phyloP scores from a whole-genome alignment of 1,140 invertebrate species.

The Andrena cerasifolii region DNA sequence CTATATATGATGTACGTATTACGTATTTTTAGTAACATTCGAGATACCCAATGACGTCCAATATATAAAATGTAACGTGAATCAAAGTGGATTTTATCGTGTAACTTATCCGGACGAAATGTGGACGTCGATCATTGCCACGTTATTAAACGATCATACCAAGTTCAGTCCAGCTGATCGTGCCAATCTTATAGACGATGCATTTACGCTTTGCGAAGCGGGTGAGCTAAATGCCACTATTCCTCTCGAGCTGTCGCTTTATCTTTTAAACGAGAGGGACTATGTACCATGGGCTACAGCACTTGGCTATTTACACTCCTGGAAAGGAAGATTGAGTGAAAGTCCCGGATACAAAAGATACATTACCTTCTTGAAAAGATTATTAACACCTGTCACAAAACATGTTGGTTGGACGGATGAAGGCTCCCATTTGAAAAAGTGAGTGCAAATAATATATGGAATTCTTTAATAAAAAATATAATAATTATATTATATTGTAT shows the following conservation, averaged over 20 bases:
- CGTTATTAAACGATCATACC: conserved; percentile 87
- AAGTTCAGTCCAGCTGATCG: conserved; percentile 88
- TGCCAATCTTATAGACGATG: conserved; percentile 90
- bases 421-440: conserved; percentile 87
- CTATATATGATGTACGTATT: background rate
- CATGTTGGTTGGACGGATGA: conserved; percentile 87
- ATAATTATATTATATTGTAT: too few relatives aligned
- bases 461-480: too few relatives aligned
- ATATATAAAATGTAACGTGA: conserved; percentile 94
- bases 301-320: conserved; percentile 86
- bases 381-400: conserved; percentile 85
- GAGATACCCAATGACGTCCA: conserved; percentile 85
- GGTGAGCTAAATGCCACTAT: conserved; percentile 87
- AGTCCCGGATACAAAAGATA: conserved; percentile 86
- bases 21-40: conserved; percentile 83
- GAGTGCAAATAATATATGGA: conserved; percentile 47
- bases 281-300: conserved; percentile 90
- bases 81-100: conserved; percentile 93
- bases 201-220: conserved; percentile 89
- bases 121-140: conserved; percentile 88
- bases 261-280: conserved; percentile 88
- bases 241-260: conserved; percentile 87
- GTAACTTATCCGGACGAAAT: conserved; percentile 91
- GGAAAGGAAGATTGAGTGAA: conserved; percentile 87
- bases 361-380: conserved; percentile 84